Base-by-base conservation (phyloP, 1,140 invertebrate species). In the Ooceraea biroi region DNA sequence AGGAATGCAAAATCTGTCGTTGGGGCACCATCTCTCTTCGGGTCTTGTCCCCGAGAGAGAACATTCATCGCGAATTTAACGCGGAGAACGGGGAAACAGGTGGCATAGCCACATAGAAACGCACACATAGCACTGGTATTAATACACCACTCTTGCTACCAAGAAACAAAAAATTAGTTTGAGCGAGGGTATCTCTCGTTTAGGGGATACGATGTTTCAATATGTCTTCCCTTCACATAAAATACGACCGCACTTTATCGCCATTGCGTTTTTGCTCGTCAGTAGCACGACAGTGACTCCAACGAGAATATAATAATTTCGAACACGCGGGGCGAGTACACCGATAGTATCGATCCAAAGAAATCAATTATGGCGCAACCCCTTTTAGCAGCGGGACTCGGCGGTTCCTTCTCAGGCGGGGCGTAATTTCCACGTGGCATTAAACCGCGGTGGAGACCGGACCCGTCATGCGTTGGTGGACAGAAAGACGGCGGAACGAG, bases 31-130 rank as follows among this genome's bases (percentile, higher is more conserved):
- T 78, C 76, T 58, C 25, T 78, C 76, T 78, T 69, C 76, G 63
- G 3, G 22, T 36, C 52, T 69, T 36, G 52, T 78, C 50, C 46
- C 76, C 36, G 14, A 41, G 41, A 58, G 41, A 58, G 85, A 72
- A 86, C 65, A 78, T 74, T 87, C 61, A 85, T 84, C 41, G 71
- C 80, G 86, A 87, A 84, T 68, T 87, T 86, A 69, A 87, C 85
- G 80, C 69, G 57, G 46, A 86, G 36, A 74, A 69, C 58, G 52
- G 52, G 84, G 80, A 78, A 78, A 87, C 82, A 78, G 36, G 22
- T 25, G 22, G 12, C 17, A 41, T n/a, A 69, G 22, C n/a, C 8
- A 48, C 4, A 8, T 57, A 78, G 27, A 52, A 10, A 12, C 27
- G 44, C 69, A 27, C 22, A 4, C 22, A 68, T 36, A 41, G 10